Conservation (phyloP, 2,888 invertebrate species). For the Macaria notata region DNA sequence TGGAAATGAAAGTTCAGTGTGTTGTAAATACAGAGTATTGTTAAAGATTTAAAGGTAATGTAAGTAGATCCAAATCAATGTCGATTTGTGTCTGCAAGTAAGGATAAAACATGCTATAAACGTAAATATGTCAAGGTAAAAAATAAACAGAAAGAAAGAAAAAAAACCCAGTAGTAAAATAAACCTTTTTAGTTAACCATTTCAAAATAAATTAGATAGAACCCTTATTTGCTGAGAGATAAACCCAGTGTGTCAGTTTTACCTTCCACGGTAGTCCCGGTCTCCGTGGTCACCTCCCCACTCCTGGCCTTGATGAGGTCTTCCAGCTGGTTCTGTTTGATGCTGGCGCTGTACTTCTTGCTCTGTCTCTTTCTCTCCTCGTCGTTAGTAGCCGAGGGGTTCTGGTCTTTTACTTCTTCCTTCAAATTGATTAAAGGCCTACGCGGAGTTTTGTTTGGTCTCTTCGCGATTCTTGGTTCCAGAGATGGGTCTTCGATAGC, state of each 20-base stretch:
- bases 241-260: slow-evolving; percentile 12
- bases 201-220: too few species aligned
- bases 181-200: neutral
- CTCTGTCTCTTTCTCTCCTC: slow-evolving; percentile 72
- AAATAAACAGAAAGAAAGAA: neutral
- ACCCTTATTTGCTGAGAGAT: too few species aligned
- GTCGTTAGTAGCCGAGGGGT: slow-evolving; percentile 70
- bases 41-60: neutral
- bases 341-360: slow-evolving; percentile 72
- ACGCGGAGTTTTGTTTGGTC: slow-evolving; percentile 53
- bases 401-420: slow-evolving; percentile 58
- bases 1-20: neutral
- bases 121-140: neutral
- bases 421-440: slow-evolving; percentile 65
- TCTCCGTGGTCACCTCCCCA: slow-evolving; percentile 56
- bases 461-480: slow-evolving; percentile 43
- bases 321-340: slow-evolving; percentile 69
- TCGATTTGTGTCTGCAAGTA: neutral
- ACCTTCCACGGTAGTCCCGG: slow-evolving; percentile 55
- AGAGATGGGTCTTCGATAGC: slow-evolving; percentile 63
- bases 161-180: neutral
- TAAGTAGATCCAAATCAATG: neutral
- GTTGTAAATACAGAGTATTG: neutral
- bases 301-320: slow-evolving; percentile 53
- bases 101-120: neutral